Conservation (phyloP, 1,140 invertebrate genomes). For the Rhagoletis pomonella region DNA sequence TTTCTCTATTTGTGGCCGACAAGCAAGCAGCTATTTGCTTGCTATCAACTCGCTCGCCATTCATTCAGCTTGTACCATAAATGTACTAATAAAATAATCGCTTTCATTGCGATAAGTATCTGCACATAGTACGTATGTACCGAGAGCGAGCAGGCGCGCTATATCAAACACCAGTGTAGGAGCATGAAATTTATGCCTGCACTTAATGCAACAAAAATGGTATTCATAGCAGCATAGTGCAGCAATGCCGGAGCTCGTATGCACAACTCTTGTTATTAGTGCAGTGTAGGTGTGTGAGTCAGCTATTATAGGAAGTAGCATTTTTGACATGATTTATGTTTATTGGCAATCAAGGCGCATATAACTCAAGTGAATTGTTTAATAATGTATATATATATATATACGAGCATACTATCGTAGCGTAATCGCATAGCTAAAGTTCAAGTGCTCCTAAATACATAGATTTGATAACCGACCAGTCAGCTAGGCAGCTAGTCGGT, state of each 20-base stretch:
- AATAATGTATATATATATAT: background rate
- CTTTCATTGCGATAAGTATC: slow-evolving; percentile 43
- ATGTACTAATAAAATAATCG: slow-evolving; percentile 46
- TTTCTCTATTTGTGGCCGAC: too few species aligned
- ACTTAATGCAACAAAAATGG: slow-evolving; percentile 15
- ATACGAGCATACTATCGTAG: too few species aligned
- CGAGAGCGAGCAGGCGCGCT: background rate
- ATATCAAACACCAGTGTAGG: background rate
- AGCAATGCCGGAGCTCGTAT: background rate
- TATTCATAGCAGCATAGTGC: background rate
- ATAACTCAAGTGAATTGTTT: slow-evolving; percentile 43
- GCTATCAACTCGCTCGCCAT: background rate
- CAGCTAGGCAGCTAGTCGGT: background rate
- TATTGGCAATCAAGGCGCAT: slow-evolving; percentile 39
- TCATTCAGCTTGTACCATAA: background rate
- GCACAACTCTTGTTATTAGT: background rate
- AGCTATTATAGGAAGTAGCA: background rate
- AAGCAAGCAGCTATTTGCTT: background rate
- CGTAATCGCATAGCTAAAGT: background rate
- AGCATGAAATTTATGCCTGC: slow-evolving; percentile 18
- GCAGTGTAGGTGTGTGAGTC: background rate
- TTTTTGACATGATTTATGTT: slow-evolving; percentile 47
- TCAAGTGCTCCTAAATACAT: slow-evolving; percentile 21
- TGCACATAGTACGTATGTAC: background rate
- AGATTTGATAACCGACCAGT: slow-evolving; percentile 1